Base-by-base conservation (phyloP, 1,140 invertebrate genomes). In the Rhagoletis pomonella region DNA sequence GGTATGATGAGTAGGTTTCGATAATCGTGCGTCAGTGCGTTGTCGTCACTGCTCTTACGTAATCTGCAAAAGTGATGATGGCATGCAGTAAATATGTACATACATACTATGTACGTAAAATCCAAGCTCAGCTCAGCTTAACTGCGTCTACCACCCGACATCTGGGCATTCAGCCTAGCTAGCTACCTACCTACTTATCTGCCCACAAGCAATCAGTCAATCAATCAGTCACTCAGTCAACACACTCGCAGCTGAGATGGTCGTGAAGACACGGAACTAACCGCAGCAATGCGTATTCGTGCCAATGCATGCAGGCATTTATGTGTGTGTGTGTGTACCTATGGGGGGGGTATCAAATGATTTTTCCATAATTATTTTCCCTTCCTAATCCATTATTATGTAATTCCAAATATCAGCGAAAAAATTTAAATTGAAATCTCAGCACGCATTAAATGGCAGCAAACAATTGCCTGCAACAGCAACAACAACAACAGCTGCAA, bases 321-420 rank as follows among this genome's bases (percentile, higher is more conserved):
- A 19, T 9, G 73, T 29, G 7, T 81, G n/a, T 81, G 44, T 12
- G 47, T 55, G 47, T 73, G 4, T 73, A 5, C 42, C 0, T 42
- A 29, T 42, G 65, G 19, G n/a, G 29, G 29, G 29, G 64, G 39
- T 67, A 67, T 67, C 64, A 81, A 58, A 81, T 58, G 44, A 55
- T 81, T 81, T 55, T 55, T 81, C 47, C 73, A 81, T 81, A 29
- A 81, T 81, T 81, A 55, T 81, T 81, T 81, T 81, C 73, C 73
- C 73, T 81, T 81, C 73, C 73, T 81, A 55, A 81, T 81, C 47
- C 73, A 81, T 81, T 81, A 81, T 81, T 81, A 81, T 81, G 73
- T n/a, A 81, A 81, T 81, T 81, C 19, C 14, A 81, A 58, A 81
- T 81, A 58, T 81, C 55, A 55, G 42, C 17, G 47, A 50, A 81